Base-by-base conservation (phyloP, 2,888 invertebrate genomes). In the Trissonchulus sp. region DNA sequence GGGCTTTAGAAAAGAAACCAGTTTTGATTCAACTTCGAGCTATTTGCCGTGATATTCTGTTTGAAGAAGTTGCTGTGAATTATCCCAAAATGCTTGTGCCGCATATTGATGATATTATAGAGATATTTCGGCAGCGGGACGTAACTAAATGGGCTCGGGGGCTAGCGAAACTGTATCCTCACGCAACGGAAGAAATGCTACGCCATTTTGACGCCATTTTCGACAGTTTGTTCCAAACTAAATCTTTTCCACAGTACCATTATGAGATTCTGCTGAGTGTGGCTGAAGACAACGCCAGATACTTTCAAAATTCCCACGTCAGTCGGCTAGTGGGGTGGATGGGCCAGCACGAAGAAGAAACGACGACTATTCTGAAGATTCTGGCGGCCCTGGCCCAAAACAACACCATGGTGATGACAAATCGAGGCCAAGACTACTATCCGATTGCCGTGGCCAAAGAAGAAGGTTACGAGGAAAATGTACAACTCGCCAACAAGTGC, bases 321-420 rank as follows among this genome's bases (percentile, higher is more conserved):
- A 69, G 71, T 36, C 71, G 71, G 3, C 37, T 69, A 3, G 71
- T 69, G 8, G 33, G 35, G n/a, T 35, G 71, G 3, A 69, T 69
- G 71, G 71, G 71, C 15, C 34, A 33, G n/a, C 71, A 69, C 71
- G 71, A 69, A 69, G 71, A 69, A 69, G 71, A 69, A 15, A 69
- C n/a, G 3, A n/a, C 33, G n/a, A n/a, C 23, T 28, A 69, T 69
- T n/a, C 71, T 69, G 15, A n/a, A 69, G 28, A 69, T 69, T 69
- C n/a, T 69, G 28, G n/a, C 37, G 36, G 36, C 2, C 15, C n/a
- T 69, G 28, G 33, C 71, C 8, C 23, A 69, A 69, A 69, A 69
- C 34, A 69, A 69, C 34, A 36, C 71, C 28, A 30, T 37, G 2
- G 37, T 69, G 3, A 69, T 69, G 71, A n/a, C 23, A 8, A 35